A percentile compares a stretch with the other conserved stretches of the same genome.
phyloP scores from a whole-genome alignment of 92 coral and sea anemone genomes.

The Epizoanthus illoricatus region DNA sequence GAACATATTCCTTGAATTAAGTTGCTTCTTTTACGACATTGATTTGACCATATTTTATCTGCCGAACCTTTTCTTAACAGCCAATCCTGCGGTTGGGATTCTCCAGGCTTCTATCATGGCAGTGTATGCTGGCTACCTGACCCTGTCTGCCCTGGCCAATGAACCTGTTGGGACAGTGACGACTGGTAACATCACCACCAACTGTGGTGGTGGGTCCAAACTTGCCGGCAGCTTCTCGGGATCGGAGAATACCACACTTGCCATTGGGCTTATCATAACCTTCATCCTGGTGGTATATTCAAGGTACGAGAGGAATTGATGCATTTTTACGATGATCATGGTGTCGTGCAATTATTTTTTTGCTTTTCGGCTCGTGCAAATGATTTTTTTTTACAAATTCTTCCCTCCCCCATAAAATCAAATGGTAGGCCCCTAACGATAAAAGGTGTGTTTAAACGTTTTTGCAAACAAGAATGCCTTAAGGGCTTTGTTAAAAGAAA shows the following conservation, averaged over 20 bases:
- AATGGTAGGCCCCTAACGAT: too few species aligned
- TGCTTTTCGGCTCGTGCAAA: too few species aligned
- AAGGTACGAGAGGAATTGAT: constrained; percentile 50
- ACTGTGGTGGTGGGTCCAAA: constrained; percentile 54
- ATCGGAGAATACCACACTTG: constrained; percentile 76
- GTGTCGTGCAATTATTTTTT: too few species aligned
- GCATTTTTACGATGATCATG: too few species aligned
- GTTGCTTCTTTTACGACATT: too few species aligned
- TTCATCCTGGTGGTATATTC: constrained; percentile 85
- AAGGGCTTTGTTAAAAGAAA: too few species aligned
- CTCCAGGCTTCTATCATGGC: constrained; percentile 86
- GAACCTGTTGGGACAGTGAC: constrained; percentile 65
- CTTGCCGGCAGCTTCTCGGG: constrained; percentile 41
- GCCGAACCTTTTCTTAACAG: constrained; percentile 9
- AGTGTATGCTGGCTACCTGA: constrained; percentile 77
- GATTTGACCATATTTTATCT: too few species aligned
- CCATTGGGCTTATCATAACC: constrained; percentile 74
- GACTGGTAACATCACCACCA: constrained; percentile 44
- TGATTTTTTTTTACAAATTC: too few species aligned
- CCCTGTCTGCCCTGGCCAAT: constrained; percentile 82
- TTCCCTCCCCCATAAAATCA: too few species aligned
- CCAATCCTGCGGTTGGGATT: constrained; percentile 52
- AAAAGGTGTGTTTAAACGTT: too few species aligned
- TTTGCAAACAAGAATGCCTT: too few species aligned
- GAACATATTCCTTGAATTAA: too few species aligned